Conservation (phyloP, 23 tunicate genomes). For the Ciona savignyi region DNA sequence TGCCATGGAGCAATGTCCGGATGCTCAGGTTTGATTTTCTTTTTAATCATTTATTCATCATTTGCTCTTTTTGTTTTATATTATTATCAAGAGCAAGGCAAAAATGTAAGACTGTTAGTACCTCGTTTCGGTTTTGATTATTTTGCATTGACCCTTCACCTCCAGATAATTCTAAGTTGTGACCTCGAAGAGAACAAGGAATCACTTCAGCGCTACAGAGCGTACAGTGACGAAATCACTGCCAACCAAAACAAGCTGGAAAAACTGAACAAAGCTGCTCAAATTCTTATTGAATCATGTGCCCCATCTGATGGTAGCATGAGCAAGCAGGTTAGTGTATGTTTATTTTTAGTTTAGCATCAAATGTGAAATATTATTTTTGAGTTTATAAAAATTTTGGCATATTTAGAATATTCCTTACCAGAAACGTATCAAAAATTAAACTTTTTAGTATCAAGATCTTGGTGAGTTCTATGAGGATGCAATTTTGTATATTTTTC, state of each 20-base stretch:
- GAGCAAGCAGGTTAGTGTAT: conserved; percentile 48
- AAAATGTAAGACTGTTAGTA: no score
- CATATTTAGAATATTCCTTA: no score
- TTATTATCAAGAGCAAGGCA: no score
- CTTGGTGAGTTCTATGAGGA: no score
- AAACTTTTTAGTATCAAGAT: no score
- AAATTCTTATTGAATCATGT: conserved; percentile 46
- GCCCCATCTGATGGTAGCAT: conserved; percentile 50
- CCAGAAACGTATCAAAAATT: no score
- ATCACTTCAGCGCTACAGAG: conserved; percentile 26
- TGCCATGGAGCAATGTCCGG: conserved; percentile 78
- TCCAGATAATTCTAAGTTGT: conserved; percentile 45
- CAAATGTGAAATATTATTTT: no score
- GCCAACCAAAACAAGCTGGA: conserved; percentile 51
- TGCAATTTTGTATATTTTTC: no score
- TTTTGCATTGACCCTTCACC: background rate
- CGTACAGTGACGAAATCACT: conserved; percentile 45
- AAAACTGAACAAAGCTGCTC: conserved; percentile 73
- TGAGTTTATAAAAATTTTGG: no score
- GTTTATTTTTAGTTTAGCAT: background rate
- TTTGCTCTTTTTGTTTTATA: no score
- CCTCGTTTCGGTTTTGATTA: no score
- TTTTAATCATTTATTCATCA: background rate
- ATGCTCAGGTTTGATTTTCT: conserved; percentile 33
- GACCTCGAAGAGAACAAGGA: conserved; percentile 48